phyloP scores from a whole-genome alignment of 2,888 invertebrate species.

The Drymonia ruficornis region DNA sequence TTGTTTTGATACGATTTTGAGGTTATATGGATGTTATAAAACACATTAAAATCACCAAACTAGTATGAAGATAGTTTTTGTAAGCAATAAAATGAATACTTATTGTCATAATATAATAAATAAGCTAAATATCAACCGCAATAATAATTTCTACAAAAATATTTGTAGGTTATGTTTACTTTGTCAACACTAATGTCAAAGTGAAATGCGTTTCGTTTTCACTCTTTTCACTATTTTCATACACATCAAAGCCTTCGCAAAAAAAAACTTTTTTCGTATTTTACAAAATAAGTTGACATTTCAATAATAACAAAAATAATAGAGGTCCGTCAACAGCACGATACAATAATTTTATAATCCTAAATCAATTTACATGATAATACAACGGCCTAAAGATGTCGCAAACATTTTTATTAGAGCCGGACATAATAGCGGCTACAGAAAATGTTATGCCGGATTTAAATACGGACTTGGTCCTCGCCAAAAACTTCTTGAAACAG shows the following conservation, averaged over 20 bases:
- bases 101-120: not conserved
- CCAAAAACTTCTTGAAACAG: slow-evolving; percentile 86
- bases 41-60: slow-evolving; percentile 2
- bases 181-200: not conserved
- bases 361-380: not conserved
- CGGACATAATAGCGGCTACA: slow-evolving; percentile 75
- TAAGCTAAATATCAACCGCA: not conserved
- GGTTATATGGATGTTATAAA: slow-evolving; percentile 16
- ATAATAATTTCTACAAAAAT: not conserved
- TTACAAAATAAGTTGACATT: too few relatives aligned
- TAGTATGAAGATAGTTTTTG: not conserved
- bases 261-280: too few relatives aligned
- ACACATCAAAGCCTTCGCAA: too few relatives aligned
- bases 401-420: slow-evolving; percentile 67
- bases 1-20: slow-evolving; percentile 37
- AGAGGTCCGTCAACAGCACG: not conserved
- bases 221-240: too few relatives aligned
- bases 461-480: slow-evolving; percentile 83
- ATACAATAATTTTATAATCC: not conserved
- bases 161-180: not conserved
- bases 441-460: slow-evolving; percentile 81
- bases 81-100: not conserved
- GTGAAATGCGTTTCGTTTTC: too few relatives aligned
- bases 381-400: slow-evolving; percentile 55
- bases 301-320: not conserved